These are phyloP conservation scores for Helarctos malayanus DNA, from an alignment of 2,797 vertebrate genomes.

Conservation along the genomic window DNA sequence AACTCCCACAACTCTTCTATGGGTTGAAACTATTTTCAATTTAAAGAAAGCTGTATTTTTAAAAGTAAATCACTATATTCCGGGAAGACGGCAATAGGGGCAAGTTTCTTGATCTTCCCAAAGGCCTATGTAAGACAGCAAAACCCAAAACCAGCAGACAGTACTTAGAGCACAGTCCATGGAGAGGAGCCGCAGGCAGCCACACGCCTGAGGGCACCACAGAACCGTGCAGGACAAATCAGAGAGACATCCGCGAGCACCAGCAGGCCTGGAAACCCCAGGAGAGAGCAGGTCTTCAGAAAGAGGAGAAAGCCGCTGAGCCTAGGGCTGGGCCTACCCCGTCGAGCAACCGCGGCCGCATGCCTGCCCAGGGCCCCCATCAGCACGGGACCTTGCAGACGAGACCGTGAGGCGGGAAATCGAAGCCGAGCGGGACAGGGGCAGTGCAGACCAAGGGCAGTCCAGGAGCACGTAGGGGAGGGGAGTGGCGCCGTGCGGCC, in stretches of 20 bases:
- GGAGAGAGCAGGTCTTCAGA: not conserved
- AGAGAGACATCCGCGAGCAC: not conserved
- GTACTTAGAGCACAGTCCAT: accelerated
- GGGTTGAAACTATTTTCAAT: not conserved
- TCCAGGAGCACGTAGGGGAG: accelerated
- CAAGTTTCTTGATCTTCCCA: too few relatives aligned
- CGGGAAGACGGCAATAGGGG: accelerated
- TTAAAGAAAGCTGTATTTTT: not conserved
- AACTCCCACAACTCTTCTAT: not conserved
- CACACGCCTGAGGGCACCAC: accelerated
- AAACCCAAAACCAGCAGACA: not conserved
- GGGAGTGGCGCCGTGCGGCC: not conserved
- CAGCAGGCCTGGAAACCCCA: accelerated
- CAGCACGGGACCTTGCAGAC: accelerated
- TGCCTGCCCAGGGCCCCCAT: not conserved
- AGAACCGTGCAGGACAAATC: accelerated
- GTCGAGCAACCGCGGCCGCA: not conserved
- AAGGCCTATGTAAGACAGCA: not conserved
- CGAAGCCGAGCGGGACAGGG: too few relatives aligned
- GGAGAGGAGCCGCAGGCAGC: accelerated
- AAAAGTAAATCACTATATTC: not conserved
- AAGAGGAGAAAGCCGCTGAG: too few relatives aligned
- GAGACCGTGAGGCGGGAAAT: not conserved
- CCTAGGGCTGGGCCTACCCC: not conserved
- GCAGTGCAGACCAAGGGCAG: not conserved